phyloP scores from a whole-genome alignment of 2,888 invertebrate species.

The Carpatolechia fugitivella region DNA sequence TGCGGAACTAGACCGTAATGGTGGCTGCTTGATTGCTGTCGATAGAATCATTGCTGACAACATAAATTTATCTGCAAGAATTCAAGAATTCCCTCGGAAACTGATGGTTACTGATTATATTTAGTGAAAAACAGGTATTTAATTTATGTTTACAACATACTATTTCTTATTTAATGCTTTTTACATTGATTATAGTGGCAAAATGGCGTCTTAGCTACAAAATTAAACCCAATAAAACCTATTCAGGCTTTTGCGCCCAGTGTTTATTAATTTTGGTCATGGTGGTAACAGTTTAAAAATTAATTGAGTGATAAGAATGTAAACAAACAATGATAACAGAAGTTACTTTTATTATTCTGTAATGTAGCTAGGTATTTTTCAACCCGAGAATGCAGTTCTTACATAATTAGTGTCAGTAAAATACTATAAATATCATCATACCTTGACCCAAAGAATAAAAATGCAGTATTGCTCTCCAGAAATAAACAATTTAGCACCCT shows the following conservation, averaged over 20 bases:
- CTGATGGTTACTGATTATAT: conserved; percentile 30
- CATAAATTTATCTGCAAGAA: conserved; percentile 57
- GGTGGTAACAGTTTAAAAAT: conserved; percentile 45
- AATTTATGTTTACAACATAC: too few species aligned
- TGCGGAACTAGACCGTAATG: conserved; percentile 49
- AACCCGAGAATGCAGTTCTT: too few species aligned
- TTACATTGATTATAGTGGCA: conserved; percentile 8
- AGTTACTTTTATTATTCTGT: background rate
- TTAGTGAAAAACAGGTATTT: background rate
- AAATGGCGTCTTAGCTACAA: conserved; percentile 36
- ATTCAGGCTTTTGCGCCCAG: background rate
- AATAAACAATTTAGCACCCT: too few species aligned
- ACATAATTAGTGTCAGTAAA: too few species aligned
- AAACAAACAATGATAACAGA: conserved; percentile 28
- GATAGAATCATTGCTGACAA: conserved; percentile 73
- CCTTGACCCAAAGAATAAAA: too few species aligned
- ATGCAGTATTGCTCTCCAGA: too few species aligned
- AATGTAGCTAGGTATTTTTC: too few species aligned
- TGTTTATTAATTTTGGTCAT: conserved; percentile 20
- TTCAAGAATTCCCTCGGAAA: conserved; percentile 62
- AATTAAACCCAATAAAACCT: background rate
- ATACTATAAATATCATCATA: too few species aligned
- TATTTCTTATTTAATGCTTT: background rate
- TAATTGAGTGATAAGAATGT: conserved; percentile 34
- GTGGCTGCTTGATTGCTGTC: conserved; percentile 63